These are phyloP conservation scores for Myathropa florea DNA, from an alignment of 2,888 invertebrate species.

Conservation along the genomic window DNA sequence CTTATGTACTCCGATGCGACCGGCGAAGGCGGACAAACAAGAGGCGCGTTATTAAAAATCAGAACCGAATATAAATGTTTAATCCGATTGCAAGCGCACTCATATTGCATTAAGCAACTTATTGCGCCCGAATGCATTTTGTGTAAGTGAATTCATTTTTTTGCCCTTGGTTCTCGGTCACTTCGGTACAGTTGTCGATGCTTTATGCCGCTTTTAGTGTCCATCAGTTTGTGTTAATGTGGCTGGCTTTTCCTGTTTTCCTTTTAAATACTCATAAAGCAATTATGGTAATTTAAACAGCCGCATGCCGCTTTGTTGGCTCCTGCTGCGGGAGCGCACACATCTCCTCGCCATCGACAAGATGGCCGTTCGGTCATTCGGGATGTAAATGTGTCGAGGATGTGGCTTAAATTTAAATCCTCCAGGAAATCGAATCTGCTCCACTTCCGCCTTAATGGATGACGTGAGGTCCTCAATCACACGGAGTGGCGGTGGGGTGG, in stretches of 20 bases:
- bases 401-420: slow-evolving; percentile 35
- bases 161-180: neutral
- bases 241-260: neutral
- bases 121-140: slow-evolving; percentile 35
- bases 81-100: slow-evolving; percentile 42
- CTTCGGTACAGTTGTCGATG: neutral
- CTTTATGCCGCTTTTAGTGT: neutral
- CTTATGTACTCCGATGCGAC: neutral
- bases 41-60: slow-evolving; percentile 35
- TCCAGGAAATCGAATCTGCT: slow-evolving; percentile 31
- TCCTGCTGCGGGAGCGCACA: neutral
- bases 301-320: slow-evolving; percentile 15
- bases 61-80: slow-evolving; percentile 29
- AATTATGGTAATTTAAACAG: slow-evolving; percentile 48
- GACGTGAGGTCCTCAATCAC: neutral
- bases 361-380: slow-evolving; percentile 26
- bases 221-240: neutral
- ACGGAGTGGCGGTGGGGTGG: neutral
- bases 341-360: neutral
- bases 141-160: slow-evolving; percentile 28
- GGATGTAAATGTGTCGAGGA: slow-evolving; percentile 10
- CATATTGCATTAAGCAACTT: slow-evolving; percentile 42
- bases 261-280: slow-evolving; percentile 26
- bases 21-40: neutral
- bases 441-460: neutral